Conservation (phyloP, 2,113 vertebrate genomes). For the Aphelocoma coerulescens region DNA sequence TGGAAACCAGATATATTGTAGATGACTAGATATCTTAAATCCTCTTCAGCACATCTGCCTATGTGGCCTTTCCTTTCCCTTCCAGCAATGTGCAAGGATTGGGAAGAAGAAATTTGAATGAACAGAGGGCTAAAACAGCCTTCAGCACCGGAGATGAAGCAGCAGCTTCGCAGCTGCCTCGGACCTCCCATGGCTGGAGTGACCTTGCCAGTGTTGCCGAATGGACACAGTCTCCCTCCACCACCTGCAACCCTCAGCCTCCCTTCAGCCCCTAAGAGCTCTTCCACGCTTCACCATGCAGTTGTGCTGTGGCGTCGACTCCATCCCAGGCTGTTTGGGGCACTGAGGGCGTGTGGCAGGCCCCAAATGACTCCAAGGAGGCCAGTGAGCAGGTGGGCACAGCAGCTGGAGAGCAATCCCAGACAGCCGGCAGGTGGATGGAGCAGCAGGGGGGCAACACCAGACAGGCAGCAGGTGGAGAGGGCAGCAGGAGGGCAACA, state of each 20-base stretch:
- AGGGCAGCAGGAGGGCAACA: neutral
- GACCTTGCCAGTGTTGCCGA: fast-evolving
- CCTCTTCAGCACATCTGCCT: neutral
- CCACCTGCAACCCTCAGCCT: neutral
- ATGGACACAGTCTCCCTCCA: fast-evolving
- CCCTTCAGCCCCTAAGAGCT: too few relatives aligned
- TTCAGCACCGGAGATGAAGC: neutral
- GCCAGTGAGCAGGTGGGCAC: neutral
- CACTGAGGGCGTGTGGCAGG: fast-evolving
- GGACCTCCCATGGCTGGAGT: fast-evolving
- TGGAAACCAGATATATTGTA: neutral
- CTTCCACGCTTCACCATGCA: fast-evolving
- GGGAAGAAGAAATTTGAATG: neutral
- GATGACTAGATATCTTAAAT: neutral
- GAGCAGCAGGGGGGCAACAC: conserved; percentile 11
- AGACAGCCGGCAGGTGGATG: conserved; percentile 17
- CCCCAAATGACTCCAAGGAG: fast-evolving
- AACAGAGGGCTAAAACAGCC: neutral
- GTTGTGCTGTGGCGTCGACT: fast-evolving
- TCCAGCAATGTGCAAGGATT: neutral
- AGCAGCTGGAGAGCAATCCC: conserved; percentile 23
- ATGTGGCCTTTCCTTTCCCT: neutral
- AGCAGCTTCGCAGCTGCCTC: neutral
- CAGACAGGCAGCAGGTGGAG: conserved; percentile 35
- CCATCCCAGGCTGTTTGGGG: fast-evolving